Percentiles rank a stretch among this genome's conserved stretches.
These are phyloP conservation scores for Cololabis saira DNA, from an alignment of 2,113 vertebrate genomes.

Conservation along the genomic window DNA sequence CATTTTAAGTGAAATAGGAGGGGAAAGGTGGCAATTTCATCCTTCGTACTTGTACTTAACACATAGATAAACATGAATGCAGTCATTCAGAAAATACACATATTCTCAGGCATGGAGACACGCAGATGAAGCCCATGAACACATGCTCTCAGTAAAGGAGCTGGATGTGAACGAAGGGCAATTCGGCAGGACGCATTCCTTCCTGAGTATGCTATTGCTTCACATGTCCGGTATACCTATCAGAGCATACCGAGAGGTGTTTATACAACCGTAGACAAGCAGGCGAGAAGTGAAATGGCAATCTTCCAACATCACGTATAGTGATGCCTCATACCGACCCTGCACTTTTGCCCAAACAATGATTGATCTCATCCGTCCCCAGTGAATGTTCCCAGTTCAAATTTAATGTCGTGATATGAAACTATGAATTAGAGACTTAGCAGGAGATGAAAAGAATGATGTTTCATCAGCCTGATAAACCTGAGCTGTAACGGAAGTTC, in stretches of 20 bases:
- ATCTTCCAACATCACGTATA: conserved; percentile 58
- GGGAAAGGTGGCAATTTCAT: conserved; percentile 27
- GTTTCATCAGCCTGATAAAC: conserved; percentile 36
- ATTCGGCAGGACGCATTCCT: conserved; percentile 52
- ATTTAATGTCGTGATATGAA: conserved; percentile 54
- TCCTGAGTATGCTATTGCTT: conserved; percentile 51
- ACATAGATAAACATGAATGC: conserved; percentile 44
- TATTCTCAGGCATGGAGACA: conserved; percentile 9
- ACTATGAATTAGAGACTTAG: conserved; percentile 30
- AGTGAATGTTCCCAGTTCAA: conserved; percentile 62
- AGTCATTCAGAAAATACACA: conserved; percentile 50
- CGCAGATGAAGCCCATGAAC: conserved; percentile 13
- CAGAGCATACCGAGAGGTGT: conserved; percentile 46
- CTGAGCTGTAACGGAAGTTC: not conserved
- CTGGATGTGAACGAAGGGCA: conserved; percentile 27
- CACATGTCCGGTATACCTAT: conserved; percentile 30
- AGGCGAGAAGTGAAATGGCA: conserved; percentile 65
- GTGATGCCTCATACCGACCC: conserved; percentile 50
- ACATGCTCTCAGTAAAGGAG: conserved; percentile 12
- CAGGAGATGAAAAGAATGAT: conserved; percentile 25
- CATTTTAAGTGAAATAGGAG: conserved; percentile 30
- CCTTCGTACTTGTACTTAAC: conserved; percentile 21
- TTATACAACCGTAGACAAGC: conserved; percentile 61
- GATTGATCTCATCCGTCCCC: conserved; percentile 77
- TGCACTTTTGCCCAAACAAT: conserved; percentile 31